These are phyloP conservation scores for Phaethornis superciliosus DNA, from an alignment of 2,113 vertebrate genomes.

Conservation along the genomic window DNA sequence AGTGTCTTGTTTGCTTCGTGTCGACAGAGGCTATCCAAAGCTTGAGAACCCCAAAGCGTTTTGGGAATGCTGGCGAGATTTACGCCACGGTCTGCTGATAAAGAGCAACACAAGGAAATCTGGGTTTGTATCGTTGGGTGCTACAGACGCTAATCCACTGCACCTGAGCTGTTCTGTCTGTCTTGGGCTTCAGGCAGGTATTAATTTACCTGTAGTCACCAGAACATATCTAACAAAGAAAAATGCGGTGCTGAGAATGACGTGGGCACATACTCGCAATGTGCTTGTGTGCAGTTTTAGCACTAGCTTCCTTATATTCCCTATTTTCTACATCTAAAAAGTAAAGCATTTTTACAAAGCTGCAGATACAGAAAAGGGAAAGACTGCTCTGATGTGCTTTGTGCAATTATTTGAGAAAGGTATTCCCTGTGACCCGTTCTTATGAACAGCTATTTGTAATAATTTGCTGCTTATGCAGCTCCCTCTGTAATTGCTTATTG, in stretches of 20 bases:
- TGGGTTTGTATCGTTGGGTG: not conserved
- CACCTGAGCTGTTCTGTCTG: not conserved
- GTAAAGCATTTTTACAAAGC: not conserved
- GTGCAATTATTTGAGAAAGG: not conserved
- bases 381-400: not conserved
- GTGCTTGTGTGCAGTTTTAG: not conserved
- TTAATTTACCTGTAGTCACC: not conserved
- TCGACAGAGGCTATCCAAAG: not conserved
- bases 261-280: rapidly evolving
- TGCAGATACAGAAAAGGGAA: rapidly evolving
- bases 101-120: not conserved
- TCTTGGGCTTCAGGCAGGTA: not conserved
- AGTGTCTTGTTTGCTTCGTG: not conserved
- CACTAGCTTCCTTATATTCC: not conserved
- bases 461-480: not conserved
- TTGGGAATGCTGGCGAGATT: not conserved
- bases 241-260: not conserved
- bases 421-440: not conserved
- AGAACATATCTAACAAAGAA: not conserved
- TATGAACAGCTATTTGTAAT: not conserved
- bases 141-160: not conserved
- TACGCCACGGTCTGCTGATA: not conserved
- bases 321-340: not conserved
- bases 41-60: rapidly evolving
- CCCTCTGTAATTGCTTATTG: not conserved